A percentile compares a stretch with the other conserved stretches of the same genome.
These are phyloP conservation scores for Manis pentadactyla DNA, from an alignment of 2,797 vertebrate genomes.

Conservation along the genomic window DNA sequence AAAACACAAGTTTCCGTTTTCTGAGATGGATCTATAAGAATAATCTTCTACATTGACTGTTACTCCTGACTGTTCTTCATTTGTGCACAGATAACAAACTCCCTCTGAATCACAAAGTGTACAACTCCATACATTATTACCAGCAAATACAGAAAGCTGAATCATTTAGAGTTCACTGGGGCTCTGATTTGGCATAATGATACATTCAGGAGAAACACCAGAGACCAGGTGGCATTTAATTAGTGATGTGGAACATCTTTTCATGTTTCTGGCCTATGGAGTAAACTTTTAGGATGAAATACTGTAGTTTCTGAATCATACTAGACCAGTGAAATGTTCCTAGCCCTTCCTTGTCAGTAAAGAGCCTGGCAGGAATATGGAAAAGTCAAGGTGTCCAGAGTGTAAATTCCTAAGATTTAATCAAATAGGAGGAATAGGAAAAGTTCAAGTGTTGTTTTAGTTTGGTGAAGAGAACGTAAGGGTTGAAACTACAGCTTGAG, in stretches of 20 bases:
- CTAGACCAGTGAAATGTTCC: background rate
- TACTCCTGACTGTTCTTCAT: background rate
- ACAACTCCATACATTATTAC: slow-evolving; percentile 53
- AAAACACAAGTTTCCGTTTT: background rate
- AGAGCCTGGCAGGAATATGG: background rate
- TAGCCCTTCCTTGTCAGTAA: background rate
- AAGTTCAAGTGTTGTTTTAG: background rate
- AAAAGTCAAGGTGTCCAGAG: background rate
- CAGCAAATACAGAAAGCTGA: slow-evolving; percentile 58
- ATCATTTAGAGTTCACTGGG: slow-evolving; percentile 42
- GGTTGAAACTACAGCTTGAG: background rate
- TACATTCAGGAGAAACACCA: background rate
- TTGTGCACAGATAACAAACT: slow-evolving; percentile 35
- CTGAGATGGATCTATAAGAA: slow-evolving; percentile 21
- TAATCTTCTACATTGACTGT: background rate
- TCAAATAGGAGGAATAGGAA: background rate
- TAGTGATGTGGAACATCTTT: no score
- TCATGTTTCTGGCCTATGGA: background rate
- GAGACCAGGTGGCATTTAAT: background rate
- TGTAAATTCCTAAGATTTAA: background rate
- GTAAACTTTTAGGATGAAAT: background rate
- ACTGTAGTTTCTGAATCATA: background rate
- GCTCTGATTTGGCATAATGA: slow-evolving; percentile 68
- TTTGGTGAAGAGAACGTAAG: background rate
- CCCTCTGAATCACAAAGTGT: slow-evolving; percentile 55